Percentiles rank a stretch among this genome's conserved stretches.
Evolutionary conservation across 1,140 invertebrate species (phyloP).

Genomic region (Nylanderia fulva): DNA sequence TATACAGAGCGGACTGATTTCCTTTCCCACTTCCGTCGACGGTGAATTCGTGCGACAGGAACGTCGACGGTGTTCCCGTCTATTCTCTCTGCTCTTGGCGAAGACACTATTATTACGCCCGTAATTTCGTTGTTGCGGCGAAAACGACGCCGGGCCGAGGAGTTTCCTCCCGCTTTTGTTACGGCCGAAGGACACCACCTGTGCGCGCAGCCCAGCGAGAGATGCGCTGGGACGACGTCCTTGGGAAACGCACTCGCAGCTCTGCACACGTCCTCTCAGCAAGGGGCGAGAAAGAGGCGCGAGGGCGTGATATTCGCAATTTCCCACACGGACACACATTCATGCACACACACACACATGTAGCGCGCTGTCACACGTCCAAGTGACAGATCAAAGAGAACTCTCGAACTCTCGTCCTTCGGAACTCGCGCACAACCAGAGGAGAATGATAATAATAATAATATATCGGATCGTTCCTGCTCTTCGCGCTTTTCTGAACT

Average conservation of each 20-base stretch:
- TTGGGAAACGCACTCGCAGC: constrained; percentile 39
- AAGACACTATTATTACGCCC: constrained; percentile 1
- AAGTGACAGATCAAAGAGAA: constrained; percentile 7
- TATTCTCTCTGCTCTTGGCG: not conserved
- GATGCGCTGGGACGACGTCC: constrained; percentile 43
- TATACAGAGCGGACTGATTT: not conserved
- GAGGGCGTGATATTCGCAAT: constrained; percentile 36
- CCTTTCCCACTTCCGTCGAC: not conserved
- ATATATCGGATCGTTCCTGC: no score
- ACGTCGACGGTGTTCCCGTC: constrained; percentile 4
- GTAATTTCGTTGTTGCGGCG: constrained; percentile 26
- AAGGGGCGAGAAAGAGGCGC: not conserved
- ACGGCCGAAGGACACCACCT: constrained; percentile 45
- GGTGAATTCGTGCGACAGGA: not conserved
- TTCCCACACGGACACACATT: constrained; percentile 49
- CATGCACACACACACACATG: no score
- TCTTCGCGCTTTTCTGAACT: constrained; percentile 17
- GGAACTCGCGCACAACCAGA: no score
- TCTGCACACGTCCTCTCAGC: not conserved
- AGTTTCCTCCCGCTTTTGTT: constrained; percentile 44
- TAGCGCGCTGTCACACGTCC: constrained; percentile 30
- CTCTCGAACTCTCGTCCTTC: constrained; percentile 22
- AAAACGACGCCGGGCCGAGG: constrained; percentile 34
- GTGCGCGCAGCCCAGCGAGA: constrained; percentile 36
- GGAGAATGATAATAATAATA: no score